Evolutionary conservation across 2,797 vertebrate species (phyloP).

Genomic region (Danionella dracula): DNA sequence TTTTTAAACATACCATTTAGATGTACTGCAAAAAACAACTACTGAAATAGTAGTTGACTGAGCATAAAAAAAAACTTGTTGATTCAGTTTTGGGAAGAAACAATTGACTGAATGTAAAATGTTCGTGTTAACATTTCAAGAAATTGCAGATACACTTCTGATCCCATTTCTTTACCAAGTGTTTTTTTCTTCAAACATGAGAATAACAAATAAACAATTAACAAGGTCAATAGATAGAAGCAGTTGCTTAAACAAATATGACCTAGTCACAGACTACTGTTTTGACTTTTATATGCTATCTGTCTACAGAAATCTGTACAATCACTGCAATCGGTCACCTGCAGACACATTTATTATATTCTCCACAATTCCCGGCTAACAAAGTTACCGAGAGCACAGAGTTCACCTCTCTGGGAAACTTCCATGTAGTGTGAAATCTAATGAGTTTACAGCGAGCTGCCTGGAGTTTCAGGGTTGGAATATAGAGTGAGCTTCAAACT

Average conservation of each 20-base stretch:
- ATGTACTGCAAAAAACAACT: too few species aligned
- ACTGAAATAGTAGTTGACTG: too few species aligned
- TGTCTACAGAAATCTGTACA: not conserved
- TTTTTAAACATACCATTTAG: too few species aligned
- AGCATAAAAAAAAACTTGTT: too few species aligned
- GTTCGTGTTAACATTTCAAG: too few species aligned
- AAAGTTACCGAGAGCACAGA: not conserved
- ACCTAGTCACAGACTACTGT: not conserved
- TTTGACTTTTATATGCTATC: not conserved
- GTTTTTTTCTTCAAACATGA: too few species aligned
- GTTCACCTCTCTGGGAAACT: not conserved
- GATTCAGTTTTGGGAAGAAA: too few species aligned
- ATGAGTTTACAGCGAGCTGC: constrained; percentile 7
- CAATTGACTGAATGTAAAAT: too few species aligned
- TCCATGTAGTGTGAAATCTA: not conserved
- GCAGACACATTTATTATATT: not conserved
- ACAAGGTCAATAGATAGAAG: too few species aligned
- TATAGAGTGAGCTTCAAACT: not conserved
- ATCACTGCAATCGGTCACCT: not conserved
- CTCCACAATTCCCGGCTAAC: constrained; percentile 11
- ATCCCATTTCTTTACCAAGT: too few species aligned
- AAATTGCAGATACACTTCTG: too few species aligned
- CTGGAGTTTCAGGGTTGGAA: not conserved
- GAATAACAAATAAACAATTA: too few species aligned
- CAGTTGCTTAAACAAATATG: not conserved